A percentile compares a stretch with the other conserved stretches of the same genome.
phyloP scores from a whole-genome alignment of 37 sponge, comb jelly and placozoan genomes.

The Aplysina aerophoba region DNA sequence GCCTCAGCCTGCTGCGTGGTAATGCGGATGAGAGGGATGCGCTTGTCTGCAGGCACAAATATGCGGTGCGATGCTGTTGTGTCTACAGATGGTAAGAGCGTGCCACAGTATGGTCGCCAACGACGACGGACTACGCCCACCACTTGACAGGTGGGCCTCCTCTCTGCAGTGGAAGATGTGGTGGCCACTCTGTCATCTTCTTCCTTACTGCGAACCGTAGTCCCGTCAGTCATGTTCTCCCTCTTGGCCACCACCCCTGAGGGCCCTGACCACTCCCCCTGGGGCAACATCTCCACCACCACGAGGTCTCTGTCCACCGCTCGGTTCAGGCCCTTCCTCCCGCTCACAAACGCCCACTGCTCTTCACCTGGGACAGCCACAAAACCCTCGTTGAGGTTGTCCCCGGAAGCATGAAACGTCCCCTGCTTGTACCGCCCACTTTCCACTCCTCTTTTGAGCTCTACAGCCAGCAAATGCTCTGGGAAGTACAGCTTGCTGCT shows the following conservation, averaged over 20 bases:
- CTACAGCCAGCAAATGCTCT: constrained; percentile 69
- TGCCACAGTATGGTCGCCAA: constrained; percentile 95
- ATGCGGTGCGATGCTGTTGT: constrained; percentile 46
- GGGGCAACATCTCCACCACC: constrained; percentile 85
- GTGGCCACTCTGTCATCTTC: background rate
- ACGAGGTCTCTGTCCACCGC: constrained; percentile 93
- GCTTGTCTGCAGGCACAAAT: constrained; percentile 87
- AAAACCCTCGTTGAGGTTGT: constrained; percentile 86
- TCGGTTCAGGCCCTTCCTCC: constrained; percentile 80
- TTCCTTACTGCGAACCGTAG: background rate
- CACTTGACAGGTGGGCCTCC: constrained; percentile 74
- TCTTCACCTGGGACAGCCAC: constrained; percentile 66
- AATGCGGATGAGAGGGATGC: constrained; percentile 80
- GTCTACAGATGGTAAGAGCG: constrained; percentile 69
- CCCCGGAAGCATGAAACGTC: constrained; percentile 77
- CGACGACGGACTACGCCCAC: constrained; percentile 93
- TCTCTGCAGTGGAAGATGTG: background rate
- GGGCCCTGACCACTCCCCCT: constrained; percentile 80
- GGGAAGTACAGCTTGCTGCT: constrained; percentile 57
- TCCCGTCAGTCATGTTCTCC: constrained; percentile 38
- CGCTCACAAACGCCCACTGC: constrained; percentile 73
- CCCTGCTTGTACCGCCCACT: constrained; percentile 79
- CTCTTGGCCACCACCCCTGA: constrained; percentile 71
- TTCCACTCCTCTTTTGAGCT: constrained; percentile 78
- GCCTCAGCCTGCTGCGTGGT: constrained; percentile 77